Evolutionary conservation across 2,113 vertebrate genomes (phyloP).

Genomic region (Alosa alosa): DNA sequence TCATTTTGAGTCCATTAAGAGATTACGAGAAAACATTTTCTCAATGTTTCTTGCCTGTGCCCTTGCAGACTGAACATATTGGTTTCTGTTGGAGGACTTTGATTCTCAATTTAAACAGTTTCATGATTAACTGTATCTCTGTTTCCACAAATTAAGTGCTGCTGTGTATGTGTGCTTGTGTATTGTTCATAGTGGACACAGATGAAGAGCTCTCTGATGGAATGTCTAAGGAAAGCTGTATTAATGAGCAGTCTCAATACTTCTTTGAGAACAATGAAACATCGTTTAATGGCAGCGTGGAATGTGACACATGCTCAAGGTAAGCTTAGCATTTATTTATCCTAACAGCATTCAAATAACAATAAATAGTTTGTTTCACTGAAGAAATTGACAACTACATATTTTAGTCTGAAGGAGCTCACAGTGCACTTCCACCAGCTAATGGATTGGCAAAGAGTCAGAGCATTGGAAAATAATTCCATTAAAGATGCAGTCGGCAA

Average conservation of each 20-base stretch:
- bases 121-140: not conserved
- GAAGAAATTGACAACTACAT: not conserved
- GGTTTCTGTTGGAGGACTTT: not conserved
- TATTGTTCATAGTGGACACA: slow-evolving; percentile 73
- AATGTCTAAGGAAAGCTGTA: slow-evolving; percentile 86
- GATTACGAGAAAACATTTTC: not conserved
- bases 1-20: no score
- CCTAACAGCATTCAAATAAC: not conserved
- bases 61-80: not conserved
- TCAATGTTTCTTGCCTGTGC: not conserved
- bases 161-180: not conserved
- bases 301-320: slow-evolving; percentile 92
- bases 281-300: slow-evolving; percentile 81
- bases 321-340: slow-evolving; percentile 54
- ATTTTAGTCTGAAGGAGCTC: not conserved
- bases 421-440: not conserved
- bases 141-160: no score
- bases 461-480: not conserved
- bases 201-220: slow-evolving; percentile 76
- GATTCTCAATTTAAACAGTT: not conserved
- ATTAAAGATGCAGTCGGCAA: no score
- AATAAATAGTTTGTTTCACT: not conserved
- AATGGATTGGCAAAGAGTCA: not conserved
- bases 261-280: slow-evolving; percentile 80
- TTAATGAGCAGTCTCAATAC: slow-evolving; percentile 93